phyloP scores from a whole-genome alignment of 2,888 invertebrate species.

The Protonemura montana region DNA sequence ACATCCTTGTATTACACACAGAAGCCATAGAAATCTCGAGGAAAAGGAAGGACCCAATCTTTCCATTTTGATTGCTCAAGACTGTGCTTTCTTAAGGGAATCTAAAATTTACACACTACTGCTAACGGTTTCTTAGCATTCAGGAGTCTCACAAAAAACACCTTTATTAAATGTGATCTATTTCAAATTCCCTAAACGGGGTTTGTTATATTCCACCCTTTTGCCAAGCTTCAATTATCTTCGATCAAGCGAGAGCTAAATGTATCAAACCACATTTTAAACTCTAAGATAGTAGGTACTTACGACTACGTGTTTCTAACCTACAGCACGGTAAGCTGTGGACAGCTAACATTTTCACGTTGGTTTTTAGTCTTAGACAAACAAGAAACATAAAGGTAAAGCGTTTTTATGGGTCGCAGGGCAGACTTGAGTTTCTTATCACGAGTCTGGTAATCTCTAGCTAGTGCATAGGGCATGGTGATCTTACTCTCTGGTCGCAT shows the following conservation, averaged over 20 bases:
- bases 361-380: background rate
- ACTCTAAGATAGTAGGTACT: background rate
- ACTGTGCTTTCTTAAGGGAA: background rate
- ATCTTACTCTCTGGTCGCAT: background rate
- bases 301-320: no score
- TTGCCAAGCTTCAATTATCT: background rate
- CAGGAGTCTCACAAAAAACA: background rate
- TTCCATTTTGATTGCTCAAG: slow-evolving; percentile 7
- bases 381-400: background rate
- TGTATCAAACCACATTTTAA: background rate
- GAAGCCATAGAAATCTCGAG: slow-evolving; percentile 20
- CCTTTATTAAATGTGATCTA: slow-evolving; percentile 12
- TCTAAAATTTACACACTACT: background rate
- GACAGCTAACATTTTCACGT: background rate
- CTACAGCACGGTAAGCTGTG: no score
- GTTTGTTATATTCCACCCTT: background rate
- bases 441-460: slow-evolving; percentile 12
- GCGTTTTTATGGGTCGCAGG: background rate
- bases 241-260: background rate
- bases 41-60: slow-evolving; percentile 4
- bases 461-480: background rate
- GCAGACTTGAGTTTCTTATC: background rate
- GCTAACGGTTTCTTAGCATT: background rate
- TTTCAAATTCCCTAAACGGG: background rate
- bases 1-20: slow-evolving; percentile 19